Evolutionary conservation across 2,888 invertebrate genomes (phyloP).

Genomic region (Chloroclystis v-ata): DNA sequence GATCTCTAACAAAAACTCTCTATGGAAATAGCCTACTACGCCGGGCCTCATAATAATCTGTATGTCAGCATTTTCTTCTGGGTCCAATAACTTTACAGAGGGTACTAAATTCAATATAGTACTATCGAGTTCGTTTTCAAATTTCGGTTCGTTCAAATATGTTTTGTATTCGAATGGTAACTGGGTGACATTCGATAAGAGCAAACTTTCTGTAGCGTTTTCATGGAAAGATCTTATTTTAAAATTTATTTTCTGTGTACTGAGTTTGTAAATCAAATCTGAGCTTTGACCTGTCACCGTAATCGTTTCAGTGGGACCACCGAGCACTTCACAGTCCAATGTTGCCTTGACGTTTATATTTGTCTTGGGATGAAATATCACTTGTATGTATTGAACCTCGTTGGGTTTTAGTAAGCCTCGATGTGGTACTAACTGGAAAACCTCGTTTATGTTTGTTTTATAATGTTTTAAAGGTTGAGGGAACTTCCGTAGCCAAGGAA

Average conservation of each 20-base stretch:
- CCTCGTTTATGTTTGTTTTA: slow-evolving; percentile 48
- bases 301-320: slow-evolving; percentile 76
- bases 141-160: slow-evolving; percentile 49
- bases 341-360: slow-evolving; percentile 65
- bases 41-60: slow-evolving; percentile 74
- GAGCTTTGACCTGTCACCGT: slow-evolving; percentile 72
- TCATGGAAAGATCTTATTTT: slow-evolving; percentile 69
- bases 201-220: slow-evolving; percentile 50
- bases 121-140: slow-evolving; percentile 56
- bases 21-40: slow-evolving; percentile 73
- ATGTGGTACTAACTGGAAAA: slow-evolving; percentile 66
- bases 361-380: slow-evolving; percentile 65
- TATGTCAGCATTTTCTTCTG: slow-evolving; percentile 58
- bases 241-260: slow-evolving; percentile 59
- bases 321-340: slow-evolving; percentile 73
- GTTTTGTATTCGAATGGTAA: slow-evolving; percentile 66
- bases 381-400: slow-evolving; percentile 67
- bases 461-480: slow-evolving; percentile 33
- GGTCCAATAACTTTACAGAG: slow-evolving; percentile 53
- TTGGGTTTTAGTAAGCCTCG: slow-evolving; percentile 72
- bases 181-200: slow-evolving; percentile 70
- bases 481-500: slow-evolving; percentile 59
- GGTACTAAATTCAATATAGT: slow-evolving; percentile 69
- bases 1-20: slow-evolving; percentile 70
- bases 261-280: slow-evolving; percentile 68